Conservation (phyloP, 2,113 vertebrate genomes). For the Ictidomys tridecemlineatus region DNA sequence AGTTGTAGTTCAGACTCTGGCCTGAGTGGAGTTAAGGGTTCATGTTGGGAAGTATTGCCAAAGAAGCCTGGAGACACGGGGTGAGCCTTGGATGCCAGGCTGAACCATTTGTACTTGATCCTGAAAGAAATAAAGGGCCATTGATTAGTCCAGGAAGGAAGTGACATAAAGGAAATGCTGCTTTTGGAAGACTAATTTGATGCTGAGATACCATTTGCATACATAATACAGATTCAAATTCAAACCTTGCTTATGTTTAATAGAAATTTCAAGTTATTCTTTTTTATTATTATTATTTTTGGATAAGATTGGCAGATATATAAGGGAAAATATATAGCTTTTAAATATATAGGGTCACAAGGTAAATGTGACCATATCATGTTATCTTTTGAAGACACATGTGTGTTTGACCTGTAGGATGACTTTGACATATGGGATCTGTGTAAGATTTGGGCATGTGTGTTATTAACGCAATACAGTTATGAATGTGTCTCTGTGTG, state of each 20-base stretch:
- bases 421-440: not conserved
- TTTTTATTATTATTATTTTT: not conserved
- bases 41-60: conserved; percentile 52
- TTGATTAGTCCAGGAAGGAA: conserved; percentile 79
- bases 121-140: conserved; percentile 75
- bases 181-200: conserved; percentile 70
- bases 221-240: conserved; percentile 66
- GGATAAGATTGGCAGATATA: not conserved
- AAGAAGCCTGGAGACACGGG: conserved; percentile 45
- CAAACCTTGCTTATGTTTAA: conserved; percentile 19
- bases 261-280: not conserved
- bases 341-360: not conserved
- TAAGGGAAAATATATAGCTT: not conserved
- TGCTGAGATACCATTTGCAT: conserved; percentile 65
- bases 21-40: conserved; percentile 56
- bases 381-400: not conserved
- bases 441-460: not conserved
- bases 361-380: not conserved
- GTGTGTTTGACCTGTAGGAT: not conserved
- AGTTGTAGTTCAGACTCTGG: not conserved
- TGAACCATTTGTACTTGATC: conserved; percentile 68
- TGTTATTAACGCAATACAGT: conserved; percentile 17
- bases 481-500: not conserved
- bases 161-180: conserved; percentile 72
- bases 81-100: conserved; percentile 58